Conservation (phyloP, 1,140 invertebrate species). For the Caenorhabditis elegans region DNA sequence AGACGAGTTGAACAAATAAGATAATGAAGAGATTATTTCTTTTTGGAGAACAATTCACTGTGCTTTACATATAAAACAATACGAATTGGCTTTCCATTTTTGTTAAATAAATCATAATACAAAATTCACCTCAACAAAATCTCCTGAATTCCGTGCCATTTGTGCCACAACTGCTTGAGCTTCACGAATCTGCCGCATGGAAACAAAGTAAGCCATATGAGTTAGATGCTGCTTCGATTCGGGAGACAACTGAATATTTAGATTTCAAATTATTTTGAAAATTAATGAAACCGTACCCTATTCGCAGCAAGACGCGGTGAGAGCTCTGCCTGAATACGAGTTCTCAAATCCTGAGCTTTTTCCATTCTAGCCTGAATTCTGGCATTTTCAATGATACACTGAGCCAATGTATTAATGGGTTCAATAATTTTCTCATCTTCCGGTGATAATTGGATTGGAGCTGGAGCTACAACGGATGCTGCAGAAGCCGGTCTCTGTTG, state of each 20-base stretch:
- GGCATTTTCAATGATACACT: neutral
- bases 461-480: neutral
- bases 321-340: neutral
- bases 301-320: neutral
- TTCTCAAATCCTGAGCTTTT: neutral
- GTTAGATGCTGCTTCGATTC: slow-evolving; percentile 10
- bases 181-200: neutral
- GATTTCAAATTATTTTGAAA: neutral
- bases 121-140: neutral
- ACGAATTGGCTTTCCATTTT: too few species aligned
- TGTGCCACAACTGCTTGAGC: neutral
- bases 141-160: neutral
- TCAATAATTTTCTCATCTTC: slow-evolving; percentile 4
- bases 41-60: too few species aligned
- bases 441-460: neutral
- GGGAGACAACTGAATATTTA: neutral
- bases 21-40: too few species aligned
- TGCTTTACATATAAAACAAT: too few species aligned
- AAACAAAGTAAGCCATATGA: neutral
- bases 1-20: too few species aligned
- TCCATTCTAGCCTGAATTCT: neutral
- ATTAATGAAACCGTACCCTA: neutral
- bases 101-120: too few species aligned
- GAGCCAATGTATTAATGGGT: neutral
- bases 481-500: neutral